These are phyloP conservation scores for Nemotelus nigrinus DNA, from an alignment of 2,888 invertebrate genomes.

Conservation along the genomic window DNA sequence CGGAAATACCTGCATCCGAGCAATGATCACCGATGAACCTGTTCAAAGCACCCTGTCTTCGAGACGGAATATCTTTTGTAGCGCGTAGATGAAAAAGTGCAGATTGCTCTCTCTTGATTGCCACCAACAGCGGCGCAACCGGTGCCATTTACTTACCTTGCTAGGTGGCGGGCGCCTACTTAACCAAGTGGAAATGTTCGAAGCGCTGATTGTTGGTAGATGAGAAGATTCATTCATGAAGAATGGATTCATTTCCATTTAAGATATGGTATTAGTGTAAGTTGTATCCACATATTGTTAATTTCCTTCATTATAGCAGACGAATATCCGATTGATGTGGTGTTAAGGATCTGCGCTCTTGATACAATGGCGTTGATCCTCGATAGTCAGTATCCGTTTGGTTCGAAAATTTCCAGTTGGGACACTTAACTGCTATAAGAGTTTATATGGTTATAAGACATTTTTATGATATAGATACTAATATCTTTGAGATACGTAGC, in stretches of 20 bases:
- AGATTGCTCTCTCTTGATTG: slow-evolving; percentile 26
- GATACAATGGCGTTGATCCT: too few relatives aligned
- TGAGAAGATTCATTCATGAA: too few relatives aligned
- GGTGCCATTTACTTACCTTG: slow-evolving; percentile 20
- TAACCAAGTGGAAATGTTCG: slow-evolving; percentile 4
- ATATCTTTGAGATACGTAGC: slow-evolving; percentile 10
- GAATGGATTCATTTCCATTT: too few relatives aligned
- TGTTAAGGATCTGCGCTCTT: too few relatives aligned
- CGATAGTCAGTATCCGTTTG: too few relatives aligned
- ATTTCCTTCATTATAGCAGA: too few relatives aligned
- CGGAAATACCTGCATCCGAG: not conserved
- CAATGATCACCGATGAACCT: too few relatives aligned
- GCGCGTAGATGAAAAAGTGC: slow-evolving; percentile 15
- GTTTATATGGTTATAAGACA: not conserved
- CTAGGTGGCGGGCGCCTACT: slow-evolving; percentile 21
- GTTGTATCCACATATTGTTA: too few relatives aligned
- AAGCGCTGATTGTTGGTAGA: not conserved
- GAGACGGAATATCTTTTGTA: not conserved
- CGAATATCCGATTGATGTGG: too few relatives aligned
- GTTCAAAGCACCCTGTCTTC: slow-evolving; percentile 5
- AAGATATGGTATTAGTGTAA: too few relatives aligned
- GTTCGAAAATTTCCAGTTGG: too few relatives aligned
- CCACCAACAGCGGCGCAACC: not conserved
- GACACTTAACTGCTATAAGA: not conserved
- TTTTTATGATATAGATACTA: not conserved